Evolutionary conservation across 2,797 vertebrate genomes (phyloP).

Genomic region (Sebastes oblongus): DNA sequence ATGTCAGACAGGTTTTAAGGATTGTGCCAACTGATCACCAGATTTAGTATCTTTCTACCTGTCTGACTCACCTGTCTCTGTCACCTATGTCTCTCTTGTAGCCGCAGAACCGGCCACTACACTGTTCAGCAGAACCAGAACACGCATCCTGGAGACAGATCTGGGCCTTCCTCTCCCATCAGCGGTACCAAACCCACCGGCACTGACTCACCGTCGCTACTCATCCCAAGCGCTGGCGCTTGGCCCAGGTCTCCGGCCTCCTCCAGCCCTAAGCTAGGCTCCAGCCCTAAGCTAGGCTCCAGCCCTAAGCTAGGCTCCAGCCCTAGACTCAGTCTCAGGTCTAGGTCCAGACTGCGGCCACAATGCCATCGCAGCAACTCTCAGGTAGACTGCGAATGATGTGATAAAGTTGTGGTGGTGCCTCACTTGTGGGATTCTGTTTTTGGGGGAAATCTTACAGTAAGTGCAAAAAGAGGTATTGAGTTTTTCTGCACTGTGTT

Average conservation of each 20-base stretch:
- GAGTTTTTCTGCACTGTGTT: not conserved
- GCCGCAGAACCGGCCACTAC: slow-evolving; percentile 87
- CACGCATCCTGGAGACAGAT: slow-evolving; percentile 30
- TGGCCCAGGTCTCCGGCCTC: slow-evolving; percentile 5
- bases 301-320: slow-evolving; percentile 53
- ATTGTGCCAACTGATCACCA: not conserved
- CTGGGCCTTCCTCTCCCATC: not conserved
- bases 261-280: slow-evolving; percentile 47
- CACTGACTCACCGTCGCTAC: not conserved
- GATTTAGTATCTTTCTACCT: not conserved
- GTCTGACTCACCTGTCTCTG: not conserved
- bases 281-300: slow-evolving; percentile 48
- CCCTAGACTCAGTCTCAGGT: slow-evolving; percentile 56
- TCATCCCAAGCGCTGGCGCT: not conserved
- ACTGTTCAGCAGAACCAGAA: slow-evolving; percentile 77
- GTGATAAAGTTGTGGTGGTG: no score
- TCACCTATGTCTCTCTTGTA: slow-evolving; percentile 43
- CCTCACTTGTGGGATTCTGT: not conserved
- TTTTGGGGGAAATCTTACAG: not conserved
- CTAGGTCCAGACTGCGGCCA: slow-evolving; percentile 46
- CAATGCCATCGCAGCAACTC: slow-evolving; percentile 85
- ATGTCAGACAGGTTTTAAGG: not conserved
- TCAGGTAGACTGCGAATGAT: slow-evolving; percentile 65
- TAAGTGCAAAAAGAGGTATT: not conserved
- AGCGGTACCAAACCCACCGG: slow-evolving; percentile 9